These are phyloP conservation scores for Lissocephala sabroskyi DNA, from an alignment of 2,888 invertebrate species.

Conservation along the genomic window DNA sequence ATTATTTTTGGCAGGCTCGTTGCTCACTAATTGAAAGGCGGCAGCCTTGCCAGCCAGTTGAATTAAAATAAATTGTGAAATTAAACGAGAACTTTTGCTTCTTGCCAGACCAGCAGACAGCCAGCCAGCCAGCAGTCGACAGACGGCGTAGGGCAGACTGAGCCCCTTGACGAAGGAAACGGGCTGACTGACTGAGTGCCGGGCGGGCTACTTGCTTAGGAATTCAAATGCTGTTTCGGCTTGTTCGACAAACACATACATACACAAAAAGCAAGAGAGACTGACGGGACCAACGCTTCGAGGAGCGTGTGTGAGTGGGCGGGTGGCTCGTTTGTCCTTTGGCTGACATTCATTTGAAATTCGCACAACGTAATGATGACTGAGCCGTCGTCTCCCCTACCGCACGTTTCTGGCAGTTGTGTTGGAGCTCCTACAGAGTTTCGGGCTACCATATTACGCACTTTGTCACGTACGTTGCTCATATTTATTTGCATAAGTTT, in stretches of 20 bases:
- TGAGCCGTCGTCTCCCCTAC: constrained; percentile 6
- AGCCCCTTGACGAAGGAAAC: too few species aligned
- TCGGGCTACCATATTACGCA: constrained; percentile 51
- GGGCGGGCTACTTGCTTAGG: too few species aligned
- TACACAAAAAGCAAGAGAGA: too few species aligned
- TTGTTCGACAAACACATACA: constrained; percentile 27
- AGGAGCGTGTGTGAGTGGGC: too few species aligned
- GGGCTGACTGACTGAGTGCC: constrained; percentile 6
- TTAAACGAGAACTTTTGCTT: constrained; percentile 2
- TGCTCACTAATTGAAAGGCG: constrained; percentile 32
- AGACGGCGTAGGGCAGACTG: too few species aligned
- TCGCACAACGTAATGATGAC: constrained; percentile 49
- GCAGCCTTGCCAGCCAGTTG: constrained; percentile 7
- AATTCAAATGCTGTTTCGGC: constrained; percentile 46
- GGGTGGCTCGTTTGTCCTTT: constrained; percentile 55
- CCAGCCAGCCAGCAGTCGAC: too few species aligned
- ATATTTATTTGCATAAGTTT: constrained; percentile 60
- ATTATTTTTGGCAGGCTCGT: constrained; percentile 34
- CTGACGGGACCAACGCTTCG: too few species aligned
- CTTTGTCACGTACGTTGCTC: constrained; percentile 52
- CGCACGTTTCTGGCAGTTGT: constrained; percentile 3
- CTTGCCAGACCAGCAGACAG: not conserved
- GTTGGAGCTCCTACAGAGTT: too few species aligned
- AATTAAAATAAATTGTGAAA: constrained; percentile 59
- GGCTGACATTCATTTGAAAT: constrained; percentile 61